These are phyloP conservation scores for Ennomos quercinarius DNA, from an alignment of 2,888 invertebrate genomes.

Conservation along the genomic window DNA sequence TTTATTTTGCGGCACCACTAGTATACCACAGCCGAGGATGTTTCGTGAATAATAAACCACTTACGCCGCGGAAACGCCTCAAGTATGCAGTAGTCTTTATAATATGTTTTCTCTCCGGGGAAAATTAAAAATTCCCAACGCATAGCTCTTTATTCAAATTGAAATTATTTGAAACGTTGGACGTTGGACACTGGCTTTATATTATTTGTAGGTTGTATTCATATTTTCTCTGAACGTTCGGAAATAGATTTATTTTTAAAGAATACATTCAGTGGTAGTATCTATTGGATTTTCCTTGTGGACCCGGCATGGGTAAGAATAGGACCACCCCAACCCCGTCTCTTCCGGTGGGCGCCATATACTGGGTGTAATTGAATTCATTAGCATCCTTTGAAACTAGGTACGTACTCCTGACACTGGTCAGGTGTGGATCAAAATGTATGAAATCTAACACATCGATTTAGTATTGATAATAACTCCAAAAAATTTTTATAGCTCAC, in stretches of 20 bases:
- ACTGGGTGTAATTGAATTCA: no score
- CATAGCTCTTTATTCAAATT: slow-evolving; percentile 52
- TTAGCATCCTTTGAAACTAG: no score
- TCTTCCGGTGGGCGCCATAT: no score
- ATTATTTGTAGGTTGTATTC: slow-evolving; percentile 37
- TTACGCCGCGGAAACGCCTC: slow-evolving; percentile 27
- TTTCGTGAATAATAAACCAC: slow-evolving; percentile 31
- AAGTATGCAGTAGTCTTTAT: slow-evolving; percentile 26
- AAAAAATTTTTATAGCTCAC: no score
- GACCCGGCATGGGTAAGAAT: no score
- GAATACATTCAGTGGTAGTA: background rate
- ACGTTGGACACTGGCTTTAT: slow-evolving; percentile 38
- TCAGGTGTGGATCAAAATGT: no score
- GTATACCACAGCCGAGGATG: slow-evolving; percentile 12
- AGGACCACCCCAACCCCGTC: no score
- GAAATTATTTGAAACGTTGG: slow-evolving; percentile 56
- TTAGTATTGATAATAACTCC: no score
- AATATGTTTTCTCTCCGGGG: slow-evolving; percentile 25
- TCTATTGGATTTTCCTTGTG: no score
- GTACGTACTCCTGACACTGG: no score
- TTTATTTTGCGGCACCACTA: background rate
- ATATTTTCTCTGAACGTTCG: slow-evolving; percentile 40
- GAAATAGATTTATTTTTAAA: slow-evolving; percentile 62
- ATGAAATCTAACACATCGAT: no score
- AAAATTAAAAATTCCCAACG: slow-evolving; percentile 59